phyloP scores from a whole-genome alignment of 2,797 vertebrate species.

The Choloepus didactylus region DNA sequence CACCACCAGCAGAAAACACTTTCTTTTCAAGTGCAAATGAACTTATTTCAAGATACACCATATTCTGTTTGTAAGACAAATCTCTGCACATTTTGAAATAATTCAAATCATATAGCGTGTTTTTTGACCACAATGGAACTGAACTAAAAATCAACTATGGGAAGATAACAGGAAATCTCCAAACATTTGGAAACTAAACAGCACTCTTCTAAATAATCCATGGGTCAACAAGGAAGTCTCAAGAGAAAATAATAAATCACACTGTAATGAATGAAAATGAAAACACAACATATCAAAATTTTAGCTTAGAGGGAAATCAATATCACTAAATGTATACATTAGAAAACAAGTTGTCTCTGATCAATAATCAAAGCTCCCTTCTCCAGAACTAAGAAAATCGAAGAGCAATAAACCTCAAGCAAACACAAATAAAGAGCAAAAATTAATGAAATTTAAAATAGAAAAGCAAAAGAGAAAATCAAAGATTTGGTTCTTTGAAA shows the following conservation, averaged over 20 bases:
- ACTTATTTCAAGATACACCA: background rate
- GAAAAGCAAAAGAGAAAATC: background rate
- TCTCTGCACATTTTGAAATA: background rate
- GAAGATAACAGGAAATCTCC: background rate
- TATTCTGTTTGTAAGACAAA: background rate
- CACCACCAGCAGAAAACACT: background rate
- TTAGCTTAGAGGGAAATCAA: background rate
- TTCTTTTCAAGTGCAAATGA: background rate
- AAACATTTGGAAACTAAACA: background rate
- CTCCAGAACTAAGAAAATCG: conserved; percentile 1
- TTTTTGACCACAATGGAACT: conserved; percentile 19
- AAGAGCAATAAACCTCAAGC: background rate
- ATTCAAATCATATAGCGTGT: background rate
- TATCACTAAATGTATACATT: background rate
- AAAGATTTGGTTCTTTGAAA: background rate
- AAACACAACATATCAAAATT: background rate
- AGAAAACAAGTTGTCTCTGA: background rate
- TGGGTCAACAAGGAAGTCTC: background rate
- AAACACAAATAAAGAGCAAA: background rate
- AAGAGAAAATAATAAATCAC: background rate
- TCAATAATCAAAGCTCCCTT: background rate
- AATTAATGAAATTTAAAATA: background rate
- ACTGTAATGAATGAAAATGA: background rate
- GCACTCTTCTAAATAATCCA: background rate
- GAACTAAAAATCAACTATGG: background rate